Evolutionary conservation across 2,888 invertebrate genomes (phyloP).

Genomic region (Tuta absoluta): DNA sequence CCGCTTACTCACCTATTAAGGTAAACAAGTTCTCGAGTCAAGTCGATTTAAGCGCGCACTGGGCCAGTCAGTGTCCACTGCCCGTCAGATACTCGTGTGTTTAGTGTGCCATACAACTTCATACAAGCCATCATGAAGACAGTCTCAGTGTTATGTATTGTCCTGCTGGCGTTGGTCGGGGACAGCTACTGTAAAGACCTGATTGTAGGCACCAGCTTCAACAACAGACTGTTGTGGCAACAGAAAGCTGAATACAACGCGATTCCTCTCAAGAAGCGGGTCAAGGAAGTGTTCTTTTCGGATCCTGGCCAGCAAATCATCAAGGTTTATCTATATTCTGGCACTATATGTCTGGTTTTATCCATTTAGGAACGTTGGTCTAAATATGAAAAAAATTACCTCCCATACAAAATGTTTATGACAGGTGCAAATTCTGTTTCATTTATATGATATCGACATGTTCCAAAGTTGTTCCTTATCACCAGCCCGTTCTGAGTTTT

Average conservation of each 20-base stretch:
- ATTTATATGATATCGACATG: too few relatives aligned
- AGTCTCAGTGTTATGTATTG: slow-evolving; percentile 52
- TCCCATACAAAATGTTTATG: too few relatives aligned
- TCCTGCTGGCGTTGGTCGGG: slow-evolving; percentile 57
- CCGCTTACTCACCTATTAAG: slow-evolving; percentile 49
- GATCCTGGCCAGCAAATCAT: slow-evolving; percentile 74
- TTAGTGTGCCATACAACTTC: slow-evolving; percentile 9
- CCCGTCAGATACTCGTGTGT: slow-evolving; percentile 45
- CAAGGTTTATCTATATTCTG: slow-evolving; percentile 51
- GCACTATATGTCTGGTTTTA: too few relatives aligned
- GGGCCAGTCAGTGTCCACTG: slow-evolving; percentile 55
- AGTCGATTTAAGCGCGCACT: slow-evolving; percentile 31
- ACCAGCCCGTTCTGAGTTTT: too few relatives aligned
- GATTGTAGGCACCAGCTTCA: slow-evolving; percentile 72
- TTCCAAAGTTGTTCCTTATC: too few relatives aligned
- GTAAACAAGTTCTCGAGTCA: slow-evolving; percentile 50
- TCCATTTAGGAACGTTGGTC: too few relatives aligned
- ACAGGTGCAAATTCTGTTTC: too few relatives aligned
- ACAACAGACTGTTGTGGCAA: slow-evolving; percentile 65
- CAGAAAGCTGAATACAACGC: slow-evolving; percentile 71
- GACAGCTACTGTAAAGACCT: slow-evolving; percentile 65
- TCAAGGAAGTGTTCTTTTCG: slow-evolving; percentile 71
- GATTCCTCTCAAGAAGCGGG: slow-evolving; percentile 72
- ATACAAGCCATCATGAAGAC: slow-evolving; percentile 53
- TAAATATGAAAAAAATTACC: too few relatives aligned